Evolutionary conservation across 2,888 invertebrate genomes (phyloP).

Genomic region (Acanthosepion esculentum): DNA sequence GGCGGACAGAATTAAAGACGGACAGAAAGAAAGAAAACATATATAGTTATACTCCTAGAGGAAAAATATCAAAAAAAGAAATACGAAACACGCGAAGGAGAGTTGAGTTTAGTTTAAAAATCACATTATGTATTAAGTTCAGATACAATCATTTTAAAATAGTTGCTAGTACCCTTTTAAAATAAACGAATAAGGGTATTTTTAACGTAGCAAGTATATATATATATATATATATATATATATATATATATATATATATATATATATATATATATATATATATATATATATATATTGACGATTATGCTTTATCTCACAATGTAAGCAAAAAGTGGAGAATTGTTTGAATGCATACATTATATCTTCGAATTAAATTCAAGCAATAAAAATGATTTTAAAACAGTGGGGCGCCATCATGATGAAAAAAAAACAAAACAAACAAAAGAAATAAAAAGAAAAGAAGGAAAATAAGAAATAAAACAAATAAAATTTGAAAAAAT

Average conservation of each 20-base stretch:
- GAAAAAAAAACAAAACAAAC: background rate
- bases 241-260: conserved; percentile 34
- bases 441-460: background rate
- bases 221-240: conserved; percentile 37
- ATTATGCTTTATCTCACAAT: background rate
- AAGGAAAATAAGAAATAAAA: background rate
- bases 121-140: no score
- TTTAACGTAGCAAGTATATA: background rate
- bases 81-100: no score
- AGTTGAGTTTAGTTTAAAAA: no score
- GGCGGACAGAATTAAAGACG: background rate
- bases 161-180: no score
- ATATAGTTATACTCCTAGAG: no score
- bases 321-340: background rate
- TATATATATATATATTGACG: background rate
- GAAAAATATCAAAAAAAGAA: no score
- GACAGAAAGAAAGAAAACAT: background rate
- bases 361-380: background rate
- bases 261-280: background rate
- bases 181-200: no score
- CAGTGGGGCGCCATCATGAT: background rate
- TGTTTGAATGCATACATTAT: background rate
- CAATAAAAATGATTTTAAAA: background rate
- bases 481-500: background rate
- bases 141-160: no score